phyloP scores from a whole-genome alignment of 2,888 invertebrate genomes.

The Catonia carolina region DNA sequence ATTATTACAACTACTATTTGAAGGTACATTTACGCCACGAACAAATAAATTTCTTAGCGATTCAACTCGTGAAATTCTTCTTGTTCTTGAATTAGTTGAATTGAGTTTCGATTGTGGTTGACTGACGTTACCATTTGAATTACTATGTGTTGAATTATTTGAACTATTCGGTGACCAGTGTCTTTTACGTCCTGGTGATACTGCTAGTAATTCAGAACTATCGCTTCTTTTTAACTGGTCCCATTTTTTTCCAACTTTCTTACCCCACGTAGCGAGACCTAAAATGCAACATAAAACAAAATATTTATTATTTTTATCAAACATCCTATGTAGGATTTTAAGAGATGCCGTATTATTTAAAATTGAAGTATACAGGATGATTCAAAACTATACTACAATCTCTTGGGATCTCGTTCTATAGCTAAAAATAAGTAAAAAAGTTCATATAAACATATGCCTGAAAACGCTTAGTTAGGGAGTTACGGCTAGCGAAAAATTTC shows the following conservation, averaged over 20 bases:
- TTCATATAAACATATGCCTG: no score
- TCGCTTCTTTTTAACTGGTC: conserved; percentile 54
- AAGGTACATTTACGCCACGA: conserved; percentile 36
- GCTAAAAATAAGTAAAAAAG: no score
- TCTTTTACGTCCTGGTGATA: conserved; percentile 43
- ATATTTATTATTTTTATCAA: no score
- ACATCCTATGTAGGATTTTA: no score
- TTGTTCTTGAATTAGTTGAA: conserved; percentile 29
- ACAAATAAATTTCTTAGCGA: conserved; percentile 49
- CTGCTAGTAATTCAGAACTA: conserved; percentile 49
- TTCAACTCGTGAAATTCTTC: conserved; percentile 48
- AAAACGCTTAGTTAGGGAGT: no score
- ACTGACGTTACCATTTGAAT: not conserved
- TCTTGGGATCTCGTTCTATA: no score
- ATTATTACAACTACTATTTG: conserved; percentile 29
- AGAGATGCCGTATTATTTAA: no score
- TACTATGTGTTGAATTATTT: conserved; percentile 15
- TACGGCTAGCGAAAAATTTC: no score
- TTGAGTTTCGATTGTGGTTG: conserved; percentile 26
- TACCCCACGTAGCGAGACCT: conserved; percentile 56
- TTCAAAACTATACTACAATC: no score
- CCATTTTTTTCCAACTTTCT: conserved; percentile 53
- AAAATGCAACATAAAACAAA: conserved; percentile 29
- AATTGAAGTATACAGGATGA: no score
- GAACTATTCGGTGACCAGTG: conserved; percentile 44